phyloP scores from a whole-genome alignment of 2,113 vertebrate genomes.

The Callionymus lyra region DNA sequence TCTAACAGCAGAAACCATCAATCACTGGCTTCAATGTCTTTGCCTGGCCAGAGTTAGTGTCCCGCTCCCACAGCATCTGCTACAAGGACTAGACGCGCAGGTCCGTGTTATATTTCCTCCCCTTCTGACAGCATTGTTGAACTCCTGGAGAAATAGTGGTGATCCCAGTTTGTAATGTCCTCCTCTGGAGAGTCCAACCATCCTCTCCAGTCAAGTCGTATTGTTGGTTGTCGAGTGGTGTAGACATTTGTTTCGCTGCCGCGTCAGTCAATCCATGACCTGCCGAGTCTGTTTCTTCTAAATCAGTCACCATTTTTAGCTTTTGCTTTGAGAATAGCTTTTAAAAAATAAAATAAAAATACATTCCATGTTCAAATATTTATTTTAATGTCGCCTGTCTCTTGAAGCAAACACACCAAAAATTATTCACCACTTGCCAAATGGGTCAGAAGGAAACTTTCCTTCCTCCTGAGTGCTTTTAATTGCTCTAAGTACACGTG shows the following conservation, averaged over 20 bases:
- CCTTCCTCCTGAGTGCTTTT: conserved; percentile 12
- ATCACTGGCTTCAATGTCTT: conserved; percentile 44
- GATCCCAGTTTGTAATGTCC: conserved; percentile 4
- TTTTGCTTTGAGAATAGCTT: too few relatives aligned
- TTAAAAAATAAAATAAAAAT: too few relatives aligned
- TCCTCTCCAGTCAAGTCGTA: too few relatives aligned
- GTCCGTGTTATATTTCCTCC: conserved; percentile 23
- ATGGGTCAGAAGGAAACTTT: conserved; percentile 1
- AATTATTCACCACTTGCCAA: too few relatives aligned
- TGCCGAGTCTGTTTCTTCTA: too few relatives aligned
- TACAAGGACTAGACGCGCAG: conserved; percentile 29
- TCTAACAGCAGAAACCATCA: conserved; percentile 40
- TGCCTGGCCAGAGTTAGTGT: conserved; percentile 32
- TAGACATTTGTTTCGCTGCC: too few relatives aligned
- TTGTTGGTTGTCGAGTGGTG: conserved; percentile 1
- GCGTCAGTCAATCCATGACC: too few relatives aligned
- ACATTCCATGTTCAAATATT: too few relatives aligned
- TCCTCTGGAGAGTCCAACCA: conserved; percentile 27
- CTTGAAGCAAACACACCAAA: too few relatives aligned
- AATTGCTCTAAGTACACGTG: conserved; percentile 24
- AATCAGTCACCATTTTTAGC: too few relatives aligned
- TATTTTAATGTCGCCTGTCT: too few relatives aligned
- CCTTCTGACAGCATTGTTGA: conserved; percentile 23
- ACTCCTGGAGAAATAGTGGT: conserved; percentile 22
- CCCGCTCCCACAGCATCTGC: conserved; percentile 55